phyloP scores from a whole-genome alignment of 2,888 invertebrate species.

The Dendrolimus houi region DNA sequence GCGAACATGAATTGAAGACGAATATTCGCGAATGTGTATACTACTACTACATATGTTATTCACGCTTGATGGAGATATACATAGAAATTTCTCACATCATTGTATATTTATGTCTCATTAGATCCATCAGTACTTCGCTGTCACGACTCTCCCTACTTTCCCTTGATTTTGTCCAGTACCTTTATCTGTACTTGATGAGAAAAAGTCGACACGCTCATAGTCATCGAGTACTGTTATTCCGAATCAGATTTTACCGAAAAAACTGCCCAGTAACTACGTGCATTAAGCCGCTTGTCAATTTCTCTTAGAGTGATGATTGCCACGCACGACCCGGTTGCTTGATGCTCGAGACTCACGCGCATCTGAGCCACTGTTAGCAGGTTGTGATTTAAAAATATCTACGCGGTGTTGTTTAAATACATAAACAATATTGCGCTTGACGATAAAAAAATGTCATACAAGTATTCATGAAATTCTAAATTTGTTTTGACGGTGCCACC shows the following conservation, averaged over 20 bases:
- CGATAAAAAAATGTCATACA: constrained; percentile 30
- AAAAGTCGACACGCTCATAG: neutral
- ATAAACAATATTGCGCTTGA: constrained; percentile 3
- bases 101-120: neutral
- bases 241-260: constrained; percentile 5
- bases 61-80: no score
- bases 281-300: constrained; percentile 55
- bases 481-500: constrained; percentile 48
- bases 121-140: neutral
- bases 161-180: neutral
- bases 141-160: neutral
- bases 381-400: constrained; percentile 22
- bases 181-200: neutral
- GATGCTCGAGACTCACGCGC: constrained; percentile 22
- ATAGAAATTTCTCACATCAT: neutral
- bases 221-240: neutral
- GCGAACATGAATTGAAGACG: no score
- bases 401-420: neutral
- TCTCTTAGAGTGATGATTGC: constrained; percentile 33
- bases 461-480: constrained; percentile 52
- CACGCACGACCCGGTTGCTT: constrained; percentile 29
- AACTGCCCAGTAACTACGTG: constrained; percentile 32
- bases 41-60: no score
- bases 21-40: no score
- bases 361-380: constrained; percentile 43